Percentiles rank a stretch among this genome's conserved stretches.
Conservation (phyloP, 2,113 vertebrate species). For the Hemicordylus capensis region DNA sequence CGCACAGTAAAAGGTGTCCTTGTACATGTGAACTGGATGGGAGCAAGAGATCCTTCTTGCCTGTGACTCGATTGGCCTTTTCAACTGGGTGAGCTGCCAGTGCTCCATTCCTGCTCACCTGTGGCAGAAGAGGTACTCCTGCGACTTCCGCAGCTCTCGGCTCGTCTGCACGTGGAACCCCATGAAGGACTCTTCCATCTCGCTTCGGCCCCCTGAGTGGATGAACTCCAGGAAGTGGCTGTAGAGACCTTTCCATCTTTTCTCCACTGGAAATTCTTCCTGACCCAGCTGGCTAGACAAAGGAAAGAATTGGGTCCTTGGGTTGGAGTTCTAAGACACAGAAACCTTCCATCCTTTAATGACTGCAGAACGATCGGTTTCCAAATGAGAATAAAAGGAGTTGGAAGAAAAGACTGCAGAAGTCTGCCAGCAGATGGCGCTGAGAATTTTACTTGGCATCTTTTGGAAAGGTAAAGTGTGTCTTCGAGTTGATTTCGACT, state of each 20-base stretch:
- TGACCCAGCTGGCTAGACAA: slow-evolving; percentile 76
- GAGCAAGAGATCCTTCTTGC: neutral
- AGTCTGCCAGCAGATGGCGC: too few relatives aligned
- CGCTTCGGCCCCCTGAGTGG: slow-evolving; percentile 61
- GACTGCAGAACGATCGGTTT: too few relatives aligned
- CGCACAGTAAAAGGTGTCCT: too few relatives aligned
- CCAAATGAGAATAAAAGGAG: too few relatives aligned
- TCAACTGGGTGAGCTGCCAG: neutral
- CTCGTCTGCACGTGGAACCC: slow-evolving; percentile 76
- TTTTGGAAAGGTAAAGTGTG: too few relatives aligned
- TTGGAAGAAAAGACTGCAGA: too few relatives aligned
- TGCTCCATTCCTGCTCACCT: slow-evolving; percentile 54
- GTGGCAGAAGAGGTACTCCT: slow-evolving; percentile 70
- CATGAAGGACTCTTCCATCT: slow-evolving; percentile 70
- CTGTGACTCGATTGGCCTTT: too few relatives aligned
- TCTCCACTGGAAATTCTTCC: slow-evolving; percentile 68
- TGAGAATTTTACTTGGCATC: too few relatives aligned
- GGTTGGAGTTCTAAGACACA: neutral
- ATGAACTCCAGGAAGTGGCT: slow-evolving; percentile 75
- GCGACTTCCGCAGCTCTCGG: slow-evolving; percentile 66
- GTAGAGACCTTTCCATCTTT: slow-evolving; percentile 76
- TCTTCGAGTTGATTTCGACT: too few relatives aligned
- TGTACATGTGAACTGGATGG: neutral
- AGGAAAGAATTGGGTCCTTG: rapidly evolving
- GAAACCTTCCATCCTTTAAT: neutral